Conservation (phyloP, 2,113 vertebrate genomes). For the Brachyistius frenatus region DNA sequence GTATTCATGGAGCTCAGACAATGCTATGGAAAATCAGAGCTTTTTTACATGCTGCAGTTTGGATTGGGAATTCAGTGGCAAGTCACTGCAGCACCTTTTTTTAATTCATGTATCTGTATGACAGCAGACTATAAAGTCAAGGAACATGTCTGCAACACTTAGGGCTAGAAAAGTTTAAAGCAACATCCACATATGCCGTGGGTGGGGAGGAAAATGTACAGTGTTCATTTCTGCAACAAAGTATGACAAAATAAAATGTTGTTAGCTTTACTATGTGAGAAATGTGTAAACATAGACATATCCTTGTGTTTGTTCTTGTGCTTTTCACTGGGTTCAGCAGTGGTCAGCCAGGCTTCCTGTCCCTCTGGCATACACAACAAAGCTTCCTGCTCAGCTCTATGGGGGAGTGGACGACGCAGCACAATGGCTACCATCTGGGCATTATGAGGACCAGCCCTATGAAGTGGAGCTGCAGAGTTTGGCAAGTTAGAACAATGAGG, state of each 20-base stretch:
- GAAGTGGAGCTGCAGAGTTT: conserved; percentile 71
- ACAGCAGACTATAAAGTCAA: not conserved
- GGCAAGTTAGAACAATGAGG: conserved; percentile 74
- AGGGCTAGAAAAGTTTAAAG: not conserved
- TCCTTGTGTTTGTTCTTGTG: conserved; percentile 55
- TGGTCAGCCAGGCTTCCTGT: conserved; percentile 80
- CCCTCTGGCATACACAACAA: conserved; percentile 80
- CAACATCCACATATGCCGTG: not conserved
- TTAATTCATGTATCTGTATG: not conserved
- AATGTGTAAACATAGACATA: conserved; percentile 41
- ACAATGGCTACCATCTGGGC: conserved; percentile 87
- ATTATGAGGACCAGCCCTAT: conserved; percentile 73
- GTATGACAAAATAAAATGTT: not conserved
- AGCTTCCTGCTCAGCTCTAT: conserved; percentile 81
- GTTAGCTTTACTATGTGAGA: conserved; percentile 13
- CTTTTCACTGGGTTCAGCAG: conserved; percentile 69
- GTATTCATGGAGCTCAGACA: conserved; percentile 55
- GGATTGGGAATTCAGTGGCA: conserved; percentile 7
- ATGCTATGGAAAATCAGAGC: conserved; percentile 41
- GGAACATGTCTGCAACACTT: not conserved
- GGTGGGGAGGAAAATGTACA: not conserved
- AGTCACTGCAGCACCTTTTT: conserved; percentile 19
- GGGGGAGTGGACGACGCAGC: conserved; percentile 73
- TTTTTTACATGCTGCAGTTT: conserved; percentile 17
- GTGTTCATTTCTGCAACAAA: not conserved